phyloP scores from a whole-genome alignment of 2,888 invertebrate species.

The Drosophila robusta region DNA sequence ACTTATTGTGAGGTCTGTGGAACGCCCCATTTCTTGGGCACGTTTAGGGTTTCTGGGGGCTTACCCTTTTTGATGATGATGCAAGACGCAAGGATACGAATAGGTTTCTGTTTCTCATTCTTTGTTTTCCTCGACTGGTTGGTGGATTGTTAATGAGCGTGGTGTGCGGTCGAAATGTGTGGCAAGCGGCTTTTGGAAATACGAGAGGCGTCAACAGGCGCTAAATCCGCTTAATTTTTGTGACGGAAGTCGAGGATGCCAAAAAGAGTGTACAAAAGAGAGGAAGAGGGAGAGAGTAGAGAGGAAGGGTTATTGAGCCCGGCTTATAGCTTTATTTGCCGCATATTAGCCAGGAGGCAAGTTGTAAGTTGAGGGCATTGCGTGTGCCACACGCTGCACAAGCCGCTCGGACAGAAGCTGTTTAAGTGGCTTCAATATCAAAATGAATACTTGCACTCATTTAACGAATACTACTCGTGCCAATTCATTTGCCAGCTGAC shows the following conservation, averaged over 20 bases:
- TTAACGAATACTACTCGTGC: constrained; percentile 39
- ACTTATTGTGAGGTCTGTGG: constrained; percentile 67
- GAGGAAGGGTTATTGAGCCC: background rate
- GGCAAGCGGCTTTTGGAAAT: constrained; percentile 67
- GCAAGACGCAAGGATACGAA: constrained; percentile 51
- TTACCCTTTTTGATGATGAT: constrained; percentile 54
- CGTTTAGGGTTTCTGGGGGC: constrained; percentile 71
- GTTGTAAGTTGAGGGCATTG: constrained; percentile 44
- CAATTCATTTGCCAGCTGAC: constrained; percentile 83
- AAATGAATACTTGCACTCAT: constrained; percentile 62
- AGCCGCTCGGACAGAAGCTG: constrained; percentile 48
- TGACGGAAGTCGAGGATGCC: constrained; percentile 57
- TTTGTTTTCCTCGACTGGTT: constrained; percentile 18
- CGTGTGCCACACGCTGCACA: constrained; percentile 49
- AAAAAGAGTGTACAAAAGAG: background rate
- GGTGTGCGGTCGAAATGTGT: constrained; percentile 73
- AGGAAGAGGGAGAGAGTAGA: background rate
- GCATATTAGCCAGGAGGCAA: constrained; percentile 17
- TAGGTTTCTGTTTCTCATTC: constrained; percentile 11
- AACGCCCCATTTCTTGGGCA: constrained; percentile 65
- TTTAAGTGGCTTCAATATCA: constrained; percentile 53
- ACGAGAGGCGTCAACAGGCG: constrained; percentile 83
- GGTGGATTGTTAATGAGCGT: constrained; percentile 60
- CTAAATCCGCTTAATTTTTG: constrained; percentile 80
- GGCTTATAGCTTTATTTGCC: constrained; percentile 41